phyloP scores from a whole-genome alignment of 2,797 vertebrate genomes.

The Macrochelys suwanniensis region DNA sequence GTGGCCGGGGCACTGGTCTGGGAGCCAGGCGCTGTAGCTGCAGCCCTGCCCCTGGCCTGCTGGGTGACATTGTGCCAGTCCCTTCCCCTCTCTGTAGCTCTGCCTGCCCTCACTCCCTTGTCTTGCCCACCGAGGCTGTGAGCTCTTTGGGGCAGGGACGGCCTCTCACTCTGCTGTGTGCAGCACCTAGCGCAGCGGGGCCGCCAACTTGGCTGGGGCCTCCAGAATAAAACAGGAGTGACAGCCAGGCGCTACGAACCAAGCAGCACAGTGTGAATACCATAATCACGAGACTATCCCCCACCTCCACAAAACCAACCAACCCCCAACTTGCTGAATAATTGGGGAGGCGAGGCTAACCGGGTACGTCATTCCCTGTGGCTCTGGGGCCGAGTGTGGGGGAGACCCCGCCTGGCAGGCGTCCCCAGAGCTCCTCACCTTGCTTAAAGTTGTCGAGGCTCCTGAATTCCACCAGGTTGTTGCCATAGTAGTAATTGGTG shows the following conservation, averaged over 20 bases:
- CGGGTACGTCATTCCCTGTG: not conserved
- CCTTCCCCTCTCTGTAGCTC: not conserved
- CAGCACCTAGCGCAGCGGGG: not conserved
- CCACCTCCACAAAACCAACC: too few species aligned
- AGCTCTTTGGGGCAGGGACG: not conserved
- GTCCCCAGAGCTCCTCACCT: slow-evolving; percentile 80
- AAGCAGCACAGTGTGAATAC: not conserved
- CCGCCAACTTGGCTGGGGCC: not conserved
- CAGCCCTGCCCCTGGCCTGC: not conserved
- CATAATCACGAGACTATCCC: too few species aligned
- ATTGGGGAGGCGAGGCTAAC: not conserved
- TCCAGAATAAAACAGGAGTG: not conserved
- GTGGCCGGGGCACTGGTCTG: not conserved
- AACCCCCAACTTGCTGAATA: too few species aligned
- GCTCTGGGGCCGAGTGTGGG: too few species aligned
- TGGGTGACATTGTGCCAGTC: not conserved
- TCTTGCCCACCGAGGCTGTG: not conserved
- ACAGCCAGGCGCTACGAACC: not conserved
- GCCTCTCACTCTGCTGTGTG: not conserved
- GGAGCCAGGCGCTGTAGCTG: not conserved
- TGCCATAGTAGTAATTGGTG: slow-evolving; percentile 98
- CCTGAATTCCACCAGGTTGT: slow-evolving; percentile 96
- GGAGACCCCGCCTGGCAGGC: not conserved
- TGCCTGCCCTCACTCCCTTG: not conserved
- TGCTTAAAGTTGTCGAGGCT: slow-evolving; percentile 98